These are phyloP conservation scores for Anhinga anhinga DNA, from an alignment of 2,113 vertebrate genomes.

Conservation along the genomic window DNA sequence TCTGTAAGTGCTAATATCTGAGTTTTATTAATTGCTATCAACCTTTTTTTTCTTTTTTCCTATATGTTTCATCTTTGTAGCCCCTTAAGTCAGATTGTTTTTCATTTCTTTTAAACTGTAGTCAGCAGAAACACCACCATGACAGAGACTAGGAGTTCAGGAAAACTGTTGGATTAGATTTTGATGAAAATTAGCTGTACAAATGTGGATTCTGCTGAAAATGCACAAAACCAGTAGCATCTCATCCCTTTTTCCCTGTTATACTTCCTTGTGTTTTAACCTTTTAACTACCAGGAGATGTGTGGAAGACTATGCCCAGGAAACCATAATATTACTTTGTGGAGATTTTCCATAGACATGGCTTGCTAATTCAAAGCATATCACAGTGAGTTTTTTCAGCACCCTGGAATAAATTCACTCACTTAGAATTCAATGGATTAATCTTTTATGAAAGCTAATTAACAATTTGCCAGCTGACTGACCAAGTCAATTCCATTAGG, in stretches of 20 bases:
- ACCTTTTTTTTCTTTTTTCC: too few species aligned
- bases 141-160: background rate
- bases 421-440: background rate
- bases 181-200: background rate
- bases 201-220: background rate
- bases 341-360: background rate
- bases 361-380: background rate
- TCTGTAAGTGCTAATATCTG: background rate
- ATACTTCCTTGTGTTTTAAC: background rate
- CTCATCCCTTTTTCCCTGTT: background rate
- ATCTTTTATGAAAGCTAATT: constrained; percentile 44
- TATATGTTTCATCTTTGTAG: background rate
- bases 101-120: background rate
- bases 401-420: background rate
- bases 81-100: background rate
- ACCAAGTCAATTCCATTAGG: constrained; percentile 14
- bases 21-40: background rate
- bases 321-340: background rate
- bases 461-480: background rate
- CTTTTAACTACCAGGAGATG: background rate
- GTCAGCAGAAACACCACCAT: background rate
- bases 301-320: background rate
- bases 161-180: background rate
- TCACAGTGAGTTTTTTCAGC: background rate
- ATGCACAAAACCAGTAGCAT: background rate